A percentile compares a stretch with the other conserved stretches of the same genome.
Evolutionary conservation across 2,797 vertebrate species (phyloP).

Genomic region (Garrulus glandarius): DNA sequence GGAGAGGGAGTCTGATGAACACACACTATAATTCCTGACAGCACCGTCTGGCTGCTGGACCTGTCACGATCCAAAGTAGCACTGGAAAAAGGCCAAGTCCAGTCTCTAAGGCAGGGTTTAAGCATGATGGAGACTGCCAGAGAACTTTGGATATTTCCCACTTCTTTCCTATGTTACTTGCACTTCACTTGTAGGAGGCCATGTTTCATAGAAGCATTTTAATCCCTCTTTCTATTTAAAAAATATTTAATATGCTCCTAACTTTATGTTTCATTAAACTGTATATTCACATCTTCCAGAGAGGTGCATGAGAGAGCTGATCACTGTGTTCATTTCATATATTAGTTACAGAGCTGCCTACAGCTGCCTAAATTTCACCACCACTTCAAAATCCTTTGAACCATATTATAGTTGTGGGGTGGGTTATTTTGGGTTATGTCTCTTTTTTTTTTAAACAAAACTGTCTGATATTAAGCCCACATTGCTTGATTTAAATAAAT

Average conservation of each 20-base stretch:
- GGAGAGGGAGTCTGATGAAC: slow-evolving; percentile 29
- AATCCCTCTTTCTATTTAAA: background rate
- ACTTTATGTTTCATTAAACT: background rate
- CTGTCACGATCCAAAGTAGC: background rate
- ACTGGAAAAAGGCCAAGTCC: slow-evolving; percentile 3
- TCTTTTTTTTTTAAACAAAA: background rate
- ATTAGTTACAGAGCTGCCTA: background rate
- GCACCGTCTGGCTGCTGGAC: slow-evolving; percentile 1
- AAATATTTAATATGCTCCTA: background rate
- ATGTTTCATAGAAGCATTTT: background rate
- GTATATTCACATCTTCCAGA: background rate
- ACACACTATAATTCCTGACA: slow-evolving; percentile 13
- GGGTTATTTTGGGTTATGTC: background rate
- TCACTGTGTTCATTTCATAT: background rate
- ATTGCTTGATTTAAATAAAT: background rate
- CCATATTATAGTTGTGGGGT: background rate
- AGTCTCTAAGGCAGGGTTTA: background rate
- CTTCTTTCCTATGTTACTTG: background rate
- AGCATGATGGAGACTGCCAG: background rate
- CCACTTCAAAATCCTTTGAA: background rate
- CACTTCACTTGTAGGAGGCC: background rate
- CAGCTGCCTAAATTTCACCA: background rate
- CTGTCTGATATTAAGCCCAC: background rate
- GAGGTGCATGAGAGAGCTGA: background rate
- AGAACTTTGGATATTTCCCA: background rate